Conservation (phyloP, 2,113 vertebrate species). For the Percopsis transmontana region DNA sequence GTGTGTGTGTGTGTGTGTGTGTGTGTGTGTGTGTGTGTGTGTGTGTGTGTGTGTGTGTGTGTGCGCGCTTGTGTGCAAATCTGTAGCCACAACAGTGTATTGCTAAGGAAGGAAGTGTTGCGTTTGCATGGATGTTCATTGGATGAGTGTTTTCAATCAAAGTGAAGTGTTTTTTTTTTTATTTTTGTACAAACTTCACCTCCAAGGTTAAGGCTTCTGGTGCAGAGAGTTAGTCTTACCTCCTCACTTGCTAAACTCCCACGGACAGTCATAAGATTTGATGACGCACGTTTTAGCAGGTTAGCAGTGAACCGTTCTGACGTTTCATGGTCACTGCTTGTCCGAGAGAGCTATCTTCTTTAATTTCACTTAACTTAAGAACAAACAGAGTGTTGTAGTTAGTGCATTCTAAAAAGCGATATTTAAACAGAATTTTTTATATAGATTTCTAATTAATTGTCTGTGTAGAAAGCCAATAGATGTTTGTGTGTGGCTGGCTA, state of each 20-base stretch:
- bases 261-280: background rate
- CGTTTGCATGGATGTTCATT: background rate
- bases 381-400: no score
- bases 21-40: background rate
- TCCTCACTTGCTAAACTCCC: background rate
- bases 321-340: constrained; percentile 6
- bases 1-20: constrained; percentile 3
- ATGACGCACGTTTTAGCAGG: background rate
- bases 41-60: constrained; percentile 4
- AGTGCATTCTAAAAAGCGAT: no score
- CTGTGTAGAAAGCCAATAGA: no score
- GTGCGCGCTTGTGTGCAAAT: background rate
- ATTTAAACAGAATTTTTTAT: no score
- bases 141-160: background rate
- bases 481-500: no score
- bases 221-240: background rate
- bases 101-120: background rate
- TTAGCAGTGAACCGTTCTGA: background rate
- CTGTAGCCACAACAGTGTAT: background rate
- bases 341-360: background rate
- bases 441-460: no score
- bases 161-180: background rate
- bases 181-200: background rate
- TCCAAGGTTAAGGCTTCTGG: constrained; percentile 1
- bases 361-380: no score